Percentiles rank a stretch among this genome's conserved stretches.
Evolutionary conservation across 2,888 invertebrate species (phyloP).

Genomic region (Apotomis capreana): DNA sequence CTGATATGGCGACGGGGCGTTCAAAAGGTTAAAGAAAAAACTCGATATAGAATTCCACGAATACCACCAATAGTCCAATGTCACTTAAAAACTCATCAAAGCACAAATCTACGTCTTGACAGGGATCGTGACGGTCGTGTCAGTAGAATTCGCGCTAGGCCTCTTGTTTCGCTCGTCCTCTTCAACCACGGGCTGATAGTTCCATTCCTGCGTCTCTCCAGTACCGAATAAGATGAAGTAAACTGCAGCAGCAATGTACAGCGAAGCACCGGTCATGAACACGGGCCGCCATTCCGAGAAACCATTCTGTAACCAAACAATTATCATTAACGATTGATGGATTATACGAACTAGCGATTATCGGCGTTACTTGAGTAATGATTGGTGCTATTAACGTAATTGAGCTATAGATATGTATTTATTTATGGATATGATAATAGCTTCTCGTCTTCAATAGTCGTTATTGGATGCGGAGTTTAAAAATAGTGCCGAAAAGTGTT

Average conservation of each 20-base stretch:
- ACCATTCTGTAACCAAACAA: slow-evolving; percentile 85
- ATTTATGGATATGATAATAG: neutral
- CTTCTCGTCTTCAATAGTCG: neutral
- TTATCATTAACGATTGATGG: slow-evolving; percentile 26
- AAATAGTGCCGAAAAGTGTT: no score
- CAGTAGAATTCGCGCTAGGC: slow-evolving; percentile 58
- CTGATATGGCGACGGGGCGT: no score
- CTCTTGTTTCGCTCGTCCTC: slow-evolving; percentile 66
- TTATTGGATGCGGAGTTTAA: no score
- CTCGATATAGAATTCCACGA: neutral
- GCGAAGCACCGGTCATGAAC: slow-evolving; percentile 87
- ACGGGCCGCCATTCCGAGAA: slow-evolving; percentile 89
- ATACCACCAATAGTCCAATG: neutral
- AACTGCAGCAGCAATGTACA: slow-evolving; percentile 87
- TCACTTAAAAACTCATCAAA: neutral
- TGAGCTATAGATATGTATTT: neutral
- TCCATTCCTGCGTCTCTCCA: slow-evolving; percentile 89
- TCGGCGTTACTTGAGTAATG: neutral
- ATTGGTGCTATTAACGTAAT: neutral
- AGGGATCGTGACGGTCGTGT: slow-evolving; percentile 69
- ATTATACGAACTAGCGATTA: slow-evolving; percentile 7
- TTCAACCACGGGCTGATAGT: slow-evolving; percentile 71
- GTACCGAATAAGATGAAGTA: slow-evolving; percentile 89
- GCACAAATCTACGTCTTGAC: slow-evolving; percentile 61
- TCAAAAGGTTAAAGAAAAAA: neutral